A percentile compares a stretch with the other conserved stretches of the same genome.
Evolutionary conservation across 2,888 invertebrate genomes (phyloP).

Genomic region (Phalera bucephala): DNA sequence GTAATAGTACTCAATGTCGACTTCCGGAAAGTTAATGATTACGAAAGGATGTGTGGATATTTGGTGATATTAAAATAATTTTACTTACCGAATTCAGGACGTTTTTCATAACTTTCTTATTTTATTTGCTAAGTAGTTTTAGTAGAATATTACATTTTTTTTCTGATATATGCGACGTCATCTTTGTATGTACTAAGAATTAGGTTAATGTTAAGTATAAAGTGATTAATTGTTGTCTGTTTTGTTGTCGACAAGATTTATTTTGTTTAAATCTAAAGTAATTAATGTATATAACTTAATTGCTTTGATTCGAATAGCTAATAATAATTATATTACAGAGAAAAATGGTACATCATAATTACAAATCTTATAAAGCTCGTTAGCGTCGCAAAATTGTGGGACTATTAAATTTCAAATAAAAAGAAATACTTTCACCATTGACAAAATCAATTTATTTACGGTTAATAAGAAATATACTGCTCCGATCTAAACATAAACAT

Average conservation of each 20-base stretch:
- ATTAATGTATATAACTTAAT: no score
- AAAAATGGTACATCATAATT: slow-evolving; percentile 69
- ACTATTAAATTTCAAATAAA: slow-evolving; percentile 44
- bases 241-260: no score
- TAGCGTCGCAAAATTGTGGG: slow-evolving; percentile 67
- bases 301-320: no score
- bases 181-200: no score
- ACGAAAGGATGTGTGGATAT: slow-evolving; percentile 49
- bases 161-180: no score
- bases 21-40: no score
- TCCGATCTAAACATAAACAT: slow-evolving; percentile 77
- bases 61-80: slow-evolving; percentile 20
- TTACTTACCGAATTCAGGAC: slow-evolving; percentile 23
- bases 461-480: slow-evolving; percentile 70
- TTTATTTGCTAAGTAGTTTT: no score
- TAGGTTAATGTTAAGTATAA: no score
- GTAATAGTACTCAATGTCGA: not conserved
- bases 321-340: slow-evolving; percentile 47
- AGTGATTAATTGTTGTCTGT: no score
- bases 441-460: slow-evolving; percentile 78
- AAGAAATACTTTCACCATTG: slow-evolving; percentile 57
- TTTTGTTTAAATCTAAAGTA: no score
- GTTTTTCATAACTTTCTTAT: slow-evolving; percentile 3
- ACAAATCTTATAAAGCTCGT: slow-evolving; percentile 32
- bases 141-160: no score